These are phyloP conservation scores for Thereva nobilitata DNA, from an alignment of 2,888 invertebrate species.

Conservation along the genomic window DNA sequence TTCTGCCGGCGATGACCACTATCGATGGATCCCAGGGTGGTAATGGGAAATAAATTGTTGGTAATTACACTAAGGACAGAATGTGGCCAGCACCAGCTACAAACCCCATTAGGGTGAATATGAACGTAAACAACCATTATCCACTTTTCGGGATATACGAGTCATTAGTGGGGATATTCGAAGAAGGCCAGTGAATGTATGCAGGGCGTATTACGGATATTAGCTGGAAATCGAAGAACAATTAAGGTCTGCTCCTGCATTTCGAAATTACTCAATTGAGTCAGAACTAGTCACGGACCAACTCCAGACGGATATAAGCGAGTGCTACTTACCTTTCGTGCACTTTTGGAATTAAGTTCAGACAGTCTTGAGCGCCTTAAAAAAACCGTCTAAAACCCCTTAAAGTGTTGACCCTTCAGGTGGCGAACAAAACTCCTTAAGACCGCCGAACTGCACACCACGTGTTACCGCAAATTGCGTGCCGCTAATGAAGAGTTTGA, in stretches of 20 bases:
- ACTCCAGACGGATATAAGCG: background rate
- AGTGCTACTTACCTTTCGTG: slow-evolving; percentile 4
- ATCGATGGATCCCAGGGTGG: slow-evolving; percentile 27
- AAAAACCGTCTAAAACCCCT: no score
- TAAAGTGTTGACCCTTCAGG: no score
- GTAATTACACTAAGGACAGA: slow-evolving; percentile 34
- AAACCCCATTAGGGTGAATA: slow-evolving; percentile 23
- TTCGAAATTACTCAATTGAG: slow-evolving; percentile 36
- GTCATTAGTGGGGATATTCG: slow-evolving; percentile 4
- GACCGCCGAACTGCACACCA: no score
- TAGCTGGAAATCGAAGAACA: slow-evolving; percentile 38
- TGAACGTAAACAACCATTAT: slow-evolving; percentile 32
- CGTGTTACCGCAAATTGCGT: slow-evolving; percentile 22
- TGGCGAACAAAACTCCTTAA: no score
- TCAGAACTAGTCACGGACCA: background rate
- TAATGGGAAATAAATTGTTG: slow-evolving; percentile 39
- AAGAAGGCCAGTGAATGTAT: slow-evolving; percentile 5
- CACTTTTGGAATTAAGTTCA: slow-evolving; percentile 22
- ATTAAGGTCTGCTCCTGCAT: slow-evolving; percentile 35
- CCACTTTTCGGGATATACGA: slow-evolving; percentile 25
- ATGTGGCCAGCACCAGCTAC: slow-evolving; percentile 23
- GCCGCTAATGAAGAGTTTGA: slow-evolving; percentile 37
- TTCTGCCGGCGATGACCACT: background rate
- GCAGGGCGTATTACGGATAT: slow-evolving; percentile 34
- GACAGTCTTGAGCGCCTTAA: no score